These are phyloP conservation scores for Pseudomyrmex dendroicus DNA, from an alignment of 1,140 invertebrate species.

Conservation along the genomic window DNA sequence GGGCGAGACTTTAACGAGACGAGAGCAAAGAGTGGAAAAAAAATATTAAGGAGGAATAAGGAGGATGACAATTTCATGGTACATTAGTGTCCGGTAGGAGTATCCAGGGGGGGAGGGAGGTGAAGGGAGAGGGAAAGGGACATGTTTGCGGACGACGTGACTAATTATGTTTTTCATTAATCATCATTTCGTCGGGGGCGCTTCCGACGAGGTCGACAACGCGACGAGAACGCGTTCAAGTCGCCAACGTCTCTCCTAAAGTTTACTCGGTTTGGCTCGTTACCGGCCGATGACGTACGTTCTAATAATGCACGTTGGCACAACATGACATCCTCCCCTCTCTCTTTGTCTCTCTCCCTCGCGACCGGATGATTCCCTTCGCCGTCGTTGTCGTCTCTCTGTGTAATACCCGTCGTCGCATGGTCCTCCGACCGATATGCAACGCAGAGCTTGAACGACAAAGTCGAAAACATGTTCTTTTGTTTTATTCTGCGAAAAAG, in stretches of 20 bases:
- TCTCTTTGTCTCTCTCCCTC: slow-evolving; percentile 14
- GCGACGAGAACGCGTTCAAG: slow-evolving; percentile 57
- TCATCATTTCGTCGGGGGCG: slow-evolving; percentile 76
- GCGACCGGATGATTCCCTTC: slow-evolving; percentile 52
- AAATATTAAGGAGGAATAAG: slow-evolving; percentile 46
- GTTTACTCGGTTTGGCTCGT: slow-evolving; percentile 79
- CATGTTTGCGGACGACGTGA: slow-evolving; percentile 62
- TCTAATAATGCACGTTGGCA: slow-evolving; percentile 79
- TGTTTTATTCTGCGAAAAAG: slow-evolving; percentile 30
- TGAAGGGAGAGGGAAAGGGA: neutral
- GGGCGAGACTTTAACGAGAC: slow-evolving; percentile 58
- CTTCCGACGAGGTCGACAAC: slow-evolving; percentile 29
- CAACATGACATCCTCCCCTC: slow-evolving; percentile 59
- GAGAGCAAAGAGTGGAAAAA: slow-evolving; percentile 36
- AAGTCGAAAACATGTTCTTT: slow-evolving; percentile 12
- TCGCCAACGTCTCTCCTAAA: slow-evolving; percentile 70
- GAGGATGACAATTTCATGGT: slow-evolving; percentile 80
- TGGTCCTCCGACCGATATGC: neutral
- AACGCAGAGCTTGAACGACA: slow-evolving; percentile 25
- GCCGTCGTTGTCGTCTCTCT: neutral
- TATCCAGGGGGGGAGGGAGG: slow-evolving; percentile 5
- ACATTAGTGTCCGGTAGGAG: slow-evolving; percentile 76
- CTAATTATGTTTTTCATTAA: slow-evolving; percentile 84
- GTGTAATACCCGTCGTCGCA: slow-evolving; percentile 51
- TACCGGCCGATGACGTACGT: slow-evolving; percentile 74